Evolutionary conservation across 2,797 vertebrate genomes (phyloP).

Genomic region (Epinephelus coioides): DNA sequence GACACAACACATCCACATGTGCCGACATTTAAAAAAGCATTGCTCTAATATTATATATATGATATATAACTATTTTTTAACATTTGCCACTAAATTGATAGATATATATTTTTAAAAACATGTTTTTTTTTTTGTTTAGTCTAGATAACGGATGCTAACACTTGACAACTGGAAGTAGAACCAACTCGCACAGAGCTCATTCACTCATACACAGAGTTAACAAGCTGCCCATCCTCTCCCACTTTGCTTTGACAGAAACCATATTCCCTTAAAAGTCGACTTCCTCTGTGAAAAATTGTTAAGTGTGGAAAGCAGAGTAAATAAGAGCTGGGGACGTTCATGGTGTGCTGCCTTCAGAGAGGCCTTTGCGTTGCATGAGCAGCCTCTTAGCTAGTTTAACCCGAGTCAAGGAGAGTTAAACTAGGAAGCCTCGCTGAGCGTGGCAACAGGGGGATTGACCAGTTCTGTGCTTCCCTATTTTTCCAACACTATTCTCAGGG

Average conservation of each 20-base stretch:
- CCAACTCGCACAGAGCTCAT: neutral
- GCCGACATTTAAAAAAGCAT: neutral
- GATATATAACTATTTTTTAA: no score
- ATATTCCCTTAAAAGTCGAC: constrained; percentile 12
- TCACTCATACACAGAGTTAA: constrained; percentile 45
- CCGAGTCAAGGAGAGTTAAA: constrained; percentile 50
- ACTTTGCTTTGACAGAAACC: constrained; percentile 19
- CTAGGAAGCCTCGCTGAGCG: constrained; percentile 26
- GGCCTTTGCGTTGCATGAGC: constrained; percentile 18
- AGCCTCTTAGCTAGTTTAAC: constrained; percentile 54
- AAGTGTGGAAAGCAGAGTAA: constrained; percentile 18
- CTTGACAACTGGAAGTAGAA: no score
- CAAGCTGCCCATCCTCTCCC: constrained; percentile 29
- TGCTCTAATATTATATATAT: no score
- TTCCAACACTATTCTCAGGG: constrained; percentile 40
- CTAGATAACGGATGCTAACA: no score
- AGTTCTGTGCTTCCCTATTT: constrained; percentile 36
- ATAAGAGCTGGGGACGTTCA: constrained; percentile 33
- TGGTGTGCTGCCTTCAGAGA: constrained; percentile 22
- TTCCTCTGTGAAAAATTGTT: constrained; percentile 30
- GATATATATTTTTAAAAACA: no score
- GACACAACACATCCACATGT: constrained; percentile 1
- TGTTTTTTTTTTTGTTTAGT: no score
- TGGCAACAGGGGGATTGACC: constrained; percentile 31
- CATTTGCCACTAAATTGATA: neutral